Base-by-base conservation (phyloP, 2,888 invertebrate genomes). In the Heliconius erato region DNA sequence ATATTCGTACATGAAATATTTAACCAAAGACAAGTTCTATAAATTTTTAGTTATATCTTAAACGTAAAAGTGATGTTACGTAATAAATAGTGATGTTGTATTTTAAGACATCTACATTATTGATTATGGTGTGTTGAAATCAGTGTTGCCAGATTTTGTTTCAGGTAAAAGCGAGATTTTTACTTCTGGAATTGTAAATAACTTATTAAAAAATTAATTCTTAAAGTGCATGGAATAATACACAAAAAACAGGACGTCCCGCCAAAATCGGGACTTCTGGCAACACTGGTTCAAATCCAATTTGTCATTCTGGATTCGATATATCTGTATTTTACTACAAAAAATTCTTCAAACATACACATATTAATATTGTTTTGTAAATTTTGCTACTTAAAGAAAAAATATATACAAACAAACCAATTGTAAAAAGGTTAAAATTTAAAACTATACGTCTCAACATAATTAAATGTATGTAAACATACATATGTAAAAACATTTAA, bases 21-120 rank as follows among this genome's bases (percentile, higher is more conserved):
- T 63, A 76, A 14, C 7, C 19, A 59, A 28, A 76, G 14, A 35
- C n/a, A n/a, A 76, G n/a, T 35, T 35, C n/a, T n/a, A 14, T 63
- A 35, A 59, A 26, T 0, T 3, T 16, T 72, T 7, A 7, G 6
- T 26, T 44, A 28, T 16, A 49, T 28, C n/a, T 71, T 5, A 71
- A 71, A n/a, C n/a, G 40, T 71, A 71, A 71, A n/a, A 71, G n/a
- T 40, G 40, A n/a, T 63, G 63, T 63, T 63, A 63, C n/a, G 4
- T n/a, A 63, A 63, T 63, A n/a, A 63, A n/a, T 63, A 63, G 63
- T 63, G n/a, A n/a, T 71, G 12, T 40, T 40, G 40, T 40, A 19
- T 71, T n/a, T 69, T n/a, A 69, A 11, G 3, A 32, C 35, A 69
- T 23, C 35, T 19, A 23, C 35, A 68, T 35, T 35, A 68, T 32